Conservation (phyloP, 2,113 vertebrate genomes). For the Columba livia region DNA sequence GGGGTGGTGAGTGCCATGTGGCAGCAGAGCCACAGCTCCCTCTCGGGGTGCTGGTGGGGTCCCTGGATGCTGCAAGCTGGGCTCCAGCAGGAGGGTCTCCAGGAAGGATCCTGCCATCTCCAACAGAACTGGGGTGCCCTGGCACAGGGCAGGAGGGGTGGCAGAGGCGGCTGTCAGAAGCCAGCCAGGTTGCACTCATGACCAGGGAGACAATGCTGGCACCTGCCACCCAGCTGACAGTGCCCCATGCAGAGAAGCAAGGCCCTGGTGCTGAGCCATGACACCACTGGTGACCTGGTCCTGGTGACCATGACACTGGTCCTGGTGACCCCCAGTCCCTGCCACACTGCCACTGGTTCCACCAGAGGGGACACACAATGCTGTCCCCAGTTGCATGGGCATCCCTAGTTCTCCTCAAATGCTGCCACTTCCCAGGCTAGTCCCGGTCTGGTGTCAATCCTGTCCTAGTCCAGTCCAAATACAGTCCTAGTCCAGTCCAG, state of each 20-base stretch:
- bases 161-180: background rate
- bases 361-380: background rate
- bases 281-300: background rate
- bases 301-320: no score
- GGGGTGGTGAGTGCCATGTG: background rate
- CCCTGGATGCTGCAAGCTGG: background rate
- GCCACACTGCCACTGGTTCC: background rate
- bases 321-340: background rate
- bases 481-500: background rate
- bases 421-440: background rate
- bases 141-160: accelerated
- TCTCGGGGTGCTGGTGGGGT: no score
- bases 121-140: background rate
- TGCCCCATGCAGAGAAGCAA: accelerated
- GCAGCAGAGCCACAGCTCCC: background rate
- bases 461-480: background rate
- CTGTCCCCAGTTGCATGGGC: background rate
- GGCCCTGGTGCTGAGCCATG: accelerated
- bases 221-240: background rate
- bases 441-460: background rate
- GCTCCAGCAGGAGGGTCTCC: background rate
- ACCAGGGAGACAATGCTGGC: background rate
- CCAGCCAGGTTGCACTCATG: background rate
- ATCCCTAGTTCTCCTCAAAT: background rate
- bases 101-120: background rate